These are phyloP conservation scores for Lytechinus pictus DNA, from an alignment of 35 echinoderm and acorn worm species.

Conservation along the genomic window DNA sequence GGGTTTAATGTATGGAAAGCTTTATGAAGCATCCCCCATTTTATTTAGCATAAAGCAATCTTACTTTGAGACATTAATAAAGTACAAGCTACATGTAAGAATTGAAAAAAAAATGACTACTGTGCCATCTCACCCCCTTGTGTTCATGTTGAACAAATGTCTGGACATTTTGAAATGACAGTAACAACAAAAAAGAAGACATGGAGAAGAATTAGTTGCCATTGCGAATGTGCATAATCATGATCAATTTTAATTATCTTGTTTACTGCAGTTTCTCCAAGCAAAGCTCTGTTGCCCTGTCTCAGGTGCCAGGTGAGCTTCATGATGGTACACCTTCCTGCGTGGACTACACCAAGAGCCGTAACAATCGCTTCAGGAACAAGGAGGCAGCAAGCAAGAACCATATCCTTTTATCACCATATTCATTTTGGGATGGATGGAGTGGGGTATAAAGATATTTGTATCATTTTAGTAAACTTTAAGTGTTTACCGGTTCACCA, in stretches of 20 bases:
- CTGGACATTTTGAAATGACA: neutral
- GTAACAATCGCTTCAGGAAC: conserved; percentile 91
- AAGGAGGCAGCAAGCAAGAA: conserved; percentile 95
- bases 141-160: too few species aligned
- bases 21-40: too few species aligned
- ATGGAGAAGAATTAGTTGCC: neutral
- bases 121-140: too few species aligned
- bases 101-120: too few species aligned
- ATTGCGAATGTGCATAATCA: neutral
- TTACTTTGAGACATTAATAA: too few species aligned
- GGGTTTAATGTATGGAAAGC: too few species aligned
- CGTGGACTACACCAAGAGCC: conserved; percentile 85
- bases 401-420: conserved; percentile 85
- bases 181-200: neutral
- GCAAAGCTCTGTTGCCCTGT: conserved; percentile 75
- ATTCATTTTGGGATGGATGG: neutral
- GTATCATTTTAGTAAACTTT: too few species aligned
- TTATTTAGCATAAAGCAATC: too few species aligned
- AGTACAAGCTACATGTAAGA: too few species aligned
- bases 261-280: conserved; percentile 82
- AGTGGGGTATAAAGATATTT: too few species aligned
- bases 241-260: neutral
- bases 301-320: conserved; percentile 69
- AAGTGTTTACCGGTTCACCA: too few species aligned
- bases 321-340: conserved; percentile 83